A percentile compares a stretch with the other conserved stretches of the same genome.
Evolutionary conservation across 2,113 vertebrate species (phyloP).

Genomic region (Cebidichthys violaceus): DNA sequence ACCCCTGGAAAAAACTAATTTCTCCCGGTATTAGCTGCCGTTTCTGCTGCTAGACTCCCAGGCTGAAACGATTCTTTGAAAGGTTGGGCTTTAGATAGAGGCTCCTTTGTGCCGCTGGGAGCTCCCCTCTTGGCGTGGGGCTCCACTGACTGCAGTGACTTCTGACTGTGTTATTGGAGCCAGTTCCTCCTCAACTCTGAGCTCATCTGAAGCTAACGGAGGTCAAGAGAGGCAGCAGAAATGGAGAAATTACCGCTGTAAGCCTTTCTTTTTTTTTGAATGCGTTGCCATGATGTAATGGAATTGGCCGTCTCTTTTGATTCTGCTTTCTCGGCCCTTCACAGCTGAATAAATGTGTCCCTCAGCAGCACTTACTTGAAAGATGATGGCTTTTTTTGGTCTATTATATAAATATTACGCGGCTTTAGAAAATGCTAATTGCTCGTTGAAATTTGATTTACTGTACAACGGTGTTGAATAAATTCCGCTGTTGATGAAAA

Average conservation of each 20-base stretch:
- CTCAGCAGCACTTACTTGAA: conserved; percentile 34
- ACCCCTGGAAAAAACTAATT: conserved; percentile 45
- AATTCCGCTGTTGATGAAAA: conserved; percentile 15
- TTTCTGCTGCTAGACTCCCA: conserved; percentile 58
- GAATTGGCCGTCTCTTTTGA: conserved; percentile 66
- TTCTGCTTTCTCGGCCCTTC: conserved; percentile 53
- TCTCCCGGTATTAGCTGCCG: conserved; percentile 50
- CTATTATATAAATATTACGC: conserved; percentile 13
- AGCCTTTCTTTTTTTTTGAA: conserved; percentile 70
- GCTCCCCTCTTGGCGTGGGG: conserved; percentile 60
- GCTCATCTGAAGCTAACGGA: conserved; percentile 69
- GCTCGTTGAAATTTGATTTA: conserved; percentile 45
- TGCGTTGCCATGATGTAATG: conserved; percentile 70
- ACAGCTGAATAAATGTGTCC: conserved; percentile 50
- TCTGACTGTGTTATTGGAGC: conserved; percentile 73
- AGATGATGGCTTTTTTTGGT: conserved; percentile 29
- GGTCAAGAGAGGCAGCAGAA: conserved; percentile 68
- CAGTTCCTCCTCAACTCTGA: conserved; percentile 62
- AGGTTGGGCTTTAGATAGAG: conserved; percentile 62
- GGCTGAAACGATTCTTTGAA: conserved; percentile 66
- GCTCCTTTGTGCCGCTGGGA: conserved; percentile 70
- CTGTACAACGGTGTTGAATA: neutral
- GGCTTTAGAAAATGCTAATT: conserved; percentile 30
- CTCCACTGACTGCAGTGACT: conserved; percentile 55
- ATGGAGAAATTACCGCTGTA: conserved; percentile 62